Conservation (phyloP, 2,888 invertebrate species). For the Hanleya hanleyi region DNA sequence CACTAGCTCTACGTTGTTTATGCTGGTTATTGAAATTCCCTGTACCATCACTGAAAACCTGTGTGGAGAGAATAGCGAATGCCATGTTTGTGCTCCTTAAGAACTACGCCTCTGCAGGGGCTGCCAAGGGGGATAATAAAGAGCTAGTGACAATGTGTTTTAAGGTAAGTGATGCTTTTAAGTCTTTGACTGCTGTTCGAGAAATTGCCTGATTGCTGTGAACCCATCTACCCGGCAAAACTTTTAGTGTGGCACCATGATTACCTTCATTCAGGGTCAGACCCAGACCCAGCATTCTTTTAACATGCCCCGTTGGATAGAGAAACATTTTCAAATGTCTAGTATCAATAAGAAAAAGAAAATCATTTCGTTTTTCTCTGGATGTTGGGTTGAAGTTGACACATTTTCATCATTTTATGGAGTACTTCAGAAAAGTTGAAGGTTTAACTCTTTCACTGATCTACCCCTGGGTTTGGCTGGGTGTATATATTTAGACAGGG, state of each 20-base stretch:
- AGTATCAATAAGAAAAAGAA: too few relatives aligned
- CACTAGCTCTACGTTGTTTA: slow-evolving; percentile 77
- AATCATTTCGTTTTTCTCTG: too few relatives aligned
- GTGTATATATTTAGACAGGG: too few relatives aligned
- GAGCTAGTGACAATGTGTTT: slow-evolving; percentile 90
- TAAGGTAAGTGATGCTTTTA: slow-evolving; percentile 79
- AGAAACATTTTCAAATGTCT: too few relatives aligned
- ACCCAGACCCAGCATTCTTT: too few relatives aligned
- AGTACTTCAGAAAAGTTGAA: too few relatives aligned
- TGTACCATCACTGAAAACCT: slow-evolving; percentile 81
- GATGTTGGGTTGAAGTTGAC: too few relatives aligned
- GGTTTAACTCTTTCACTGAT: too few relatives aligned
- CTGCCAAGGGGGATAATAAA: slow-evolving; percentile 90
- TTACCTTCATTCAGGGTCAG: too few relatives aligned
- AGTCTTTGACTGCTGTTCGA: background rate
- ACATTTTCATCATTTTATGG: too few relatives aligned
- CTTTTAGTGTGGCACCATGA: background rate
- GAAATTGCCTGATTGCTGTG: background rate
- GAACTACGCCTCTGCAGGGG: slow-evolving; percentile 90
- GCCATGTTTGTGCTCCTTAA: slow-evolving; percentile 89
- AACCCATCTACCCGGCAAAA: background rate
- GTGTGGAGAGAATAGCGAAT: slow-evolving; percentile 81
- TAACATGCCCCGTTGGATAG: too few relatives aligned
- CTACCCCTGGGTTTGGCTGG: too few relatives aligned
- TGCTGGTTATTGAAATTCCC: slow-evolving; percentile 81